Conservation (phyloP, 1,140 invertebrate genomes). For the Trachelipus rathkii region DNA sequence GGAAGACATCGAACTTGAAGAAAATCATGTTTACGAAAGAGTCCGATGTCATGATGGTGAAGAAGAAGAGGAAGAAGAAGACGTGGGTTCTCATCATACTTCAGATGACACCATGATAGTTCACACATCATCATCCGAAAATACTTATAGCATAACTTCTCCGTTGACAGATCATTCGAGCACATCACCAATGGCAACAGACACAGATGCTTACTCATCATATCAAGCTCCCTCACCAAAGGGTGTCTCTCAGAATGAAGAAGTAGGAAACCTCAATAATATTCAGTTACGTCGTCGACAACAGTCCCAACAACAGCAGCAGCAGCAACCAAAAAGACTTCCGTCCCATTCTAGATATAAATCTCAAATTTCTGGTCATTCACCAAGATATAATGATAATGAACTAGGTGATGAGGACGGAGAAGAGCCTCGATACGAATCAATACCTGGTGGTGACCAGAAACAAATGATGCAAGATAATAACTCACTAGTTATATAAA, state of each 20-base stretch:
- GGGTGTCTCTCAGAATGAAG: slow-evolving; percentile 29
- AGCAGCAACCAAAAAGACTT: slow-evolving; percentile 27
- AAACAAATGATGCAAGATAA: too few relatives aligned
- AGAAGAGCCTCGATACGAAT: slow-evolving; percentile 34
- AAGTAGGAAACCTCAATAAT: slow-evolving; percentile 21
- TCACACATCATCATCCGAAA: slow-evolving; percentile 44
- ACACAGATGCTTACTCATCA: slow-evolving; percentile 39
- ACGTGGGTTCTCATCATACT: slow-evolving; percentile 37
- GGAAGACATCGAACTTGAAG: background rate
- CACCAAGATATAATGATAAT: background rate
- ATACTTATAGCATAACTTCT: slow-evolving; percentile 43
- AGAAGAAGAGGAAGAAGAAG: slow-evolving; percentile 24
- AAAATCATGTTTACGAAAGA: slow-evolving; percentile 39
- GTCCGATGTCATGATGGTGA: slow-evolving; percentile 39
- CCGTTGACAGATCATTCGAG: slow-evolving; percentile 40
- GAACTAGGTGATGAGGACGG: slow-evolving; percentile 20
- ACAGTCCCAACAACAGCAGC: slow-evolving; percentile 24
- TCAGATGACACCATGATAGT: slow-evolving; percentile 46
- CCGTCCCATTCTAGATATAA: slow-evolving; percentile 33
- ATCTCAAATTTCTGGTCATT: slow-evolving; percentile 4
- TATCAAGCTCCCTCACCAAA: slow-evolving; percentile 33
- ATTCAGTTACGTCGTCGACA: slow-evolving; percentile 28
- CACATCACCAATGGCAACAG: slow-evolving; percentile 41
- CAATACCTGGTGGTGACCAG: slow-evolving; percentile 30
- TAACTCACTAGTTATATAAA: too few relatives aligned